phyloP scores from a whole-genome alignment of 2,888 invertebrate species.

The Drosophila mercatorum region DNA sequence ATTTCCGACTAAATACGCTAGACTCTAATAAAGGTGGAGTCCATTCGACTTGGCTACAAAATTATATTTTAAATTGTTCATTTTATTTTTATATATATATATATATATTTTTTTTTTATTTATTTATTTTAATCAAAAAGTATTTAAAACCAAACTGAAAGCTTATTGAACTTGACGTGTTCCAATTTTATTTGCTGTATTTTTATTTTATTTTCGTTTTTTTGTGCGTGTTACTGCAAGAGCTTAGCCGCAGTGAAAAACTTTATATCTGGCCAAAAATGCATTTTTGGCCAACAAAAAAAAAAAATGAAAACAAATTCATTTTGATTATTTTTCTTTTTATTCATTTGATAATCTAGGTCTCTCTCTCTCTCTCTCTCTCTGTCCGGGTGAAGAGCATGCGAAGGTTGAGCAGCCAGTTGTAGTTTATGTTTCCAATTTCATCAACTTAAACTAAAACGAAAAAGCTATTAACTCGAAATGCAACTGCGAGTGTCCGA shows the following conservation, averaged over 20 bases:
- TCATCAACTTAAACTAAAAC: constrained; percentile 59
- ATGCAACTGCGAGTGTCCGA: constrained; percentile 41
- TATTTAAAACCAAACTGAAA: not conserved
- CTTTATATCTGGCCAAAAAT: not conserved
- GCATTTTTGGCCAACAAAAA: not conserved
- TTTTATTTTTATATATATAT: no score
- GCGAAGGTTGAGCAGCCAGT: constrained; percentile 27
- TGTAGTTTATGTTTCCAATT: constrained; percentile 65
- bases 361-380: no score
- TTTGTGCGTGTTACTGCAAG: not conserved
- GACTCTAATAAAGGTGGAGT: not conserved
- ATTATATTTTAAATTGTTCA: not conserved
- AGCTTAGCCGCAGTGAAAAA: not conserved
- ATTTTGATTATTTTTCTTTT: not conserved
- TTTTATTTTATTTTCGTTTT: not conserved
- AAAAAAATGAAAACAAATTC: not conserved
- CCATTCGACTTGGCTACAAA: not conserved
- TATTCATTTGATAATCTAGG: not conserved
- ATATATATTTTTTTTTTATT: not conserved
- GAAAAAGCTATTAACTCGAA: constrained; percentile 71
- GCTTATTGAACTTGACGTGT: not conserved
- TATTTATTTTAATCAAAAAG: not conserved
- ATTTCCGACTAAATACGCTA: constrained; percentile 34
- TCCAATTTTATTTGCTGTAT: not conserved
- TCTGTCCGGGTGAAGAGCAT: constrained; percentile 22